phyloP scores from a whole-genome alignment of 2,888 invertebrate genomes.

The Cabera pusaria region DNA sequence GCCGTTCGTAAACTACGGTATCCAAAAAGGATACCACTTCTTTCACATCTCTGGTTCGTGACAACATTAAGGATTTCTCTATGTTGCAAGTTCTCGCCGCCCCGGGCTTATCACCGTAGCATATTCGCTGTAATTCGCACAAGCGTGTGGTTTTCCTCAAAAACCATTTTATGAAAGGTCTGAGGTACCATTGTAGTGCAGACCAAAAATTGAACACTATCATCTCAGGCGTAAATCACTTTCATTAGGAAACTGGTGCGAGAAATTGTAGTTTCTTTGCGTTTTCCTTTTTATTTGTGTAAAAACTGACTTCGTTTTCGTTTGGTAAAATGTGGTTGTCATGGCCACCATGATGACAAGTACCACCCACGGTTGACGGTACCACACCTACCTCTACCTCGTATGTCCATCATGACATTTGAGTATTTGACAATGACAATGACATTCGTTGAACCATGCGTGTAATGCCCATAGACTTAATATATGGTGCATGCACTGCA shows the following conservation, averaged over 20 bases:
- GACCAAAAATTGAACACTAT: slow-evolving; percentile 69
- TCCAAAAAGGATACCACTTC: slow-evolving; percentile 87
- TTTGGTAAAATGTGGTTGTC: slow-evolving; percentile 39
- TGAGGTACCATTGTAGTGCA: slow-evolving; percentile 85
- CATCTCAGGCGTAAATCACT: slow-evolving; percentile 44
- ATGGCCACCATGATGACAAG: slow-evolving; percentile 42
- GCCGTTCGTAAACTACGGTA: slow-evolving; percentile 58
- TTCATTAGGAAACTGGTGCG: slow-evolving; percentile 6
- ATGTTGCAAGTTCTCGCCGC: slow-evolving; percentile 88
- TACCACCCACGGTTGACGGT: no score
- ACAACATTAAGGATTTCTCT: slow-evolving; percentile 89
- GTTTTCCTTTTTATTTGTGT: slow-evolving; percentile 1
- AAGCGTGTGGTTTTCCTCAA: slow-evolving; percentile 92
- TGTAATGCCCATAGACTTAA: no score
- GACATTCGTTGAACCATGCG: no score
- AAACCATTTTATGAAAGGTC: slow-evolving; percentile 96
- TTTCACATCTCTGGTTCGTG: slow-evolving; percentile 87
- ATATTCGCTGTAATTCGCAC: slow-evolving; percentile 96
- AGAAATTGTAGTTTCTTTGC: background rate
- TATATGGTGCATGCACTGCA: no score
- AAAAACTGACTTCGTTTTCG: no score
- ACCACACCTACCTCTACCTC: no score
- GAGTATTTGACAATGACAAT: background rate
- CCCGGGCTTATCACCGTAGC: slow-evolving; percentile 91
- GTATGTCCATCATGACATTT: no score